Percentiles rank a stretch among this genome's conserved stretches.
Conservation (phyloP, 2,797 vertebrate genomes). For the Anolis apletophallus region DNA sequence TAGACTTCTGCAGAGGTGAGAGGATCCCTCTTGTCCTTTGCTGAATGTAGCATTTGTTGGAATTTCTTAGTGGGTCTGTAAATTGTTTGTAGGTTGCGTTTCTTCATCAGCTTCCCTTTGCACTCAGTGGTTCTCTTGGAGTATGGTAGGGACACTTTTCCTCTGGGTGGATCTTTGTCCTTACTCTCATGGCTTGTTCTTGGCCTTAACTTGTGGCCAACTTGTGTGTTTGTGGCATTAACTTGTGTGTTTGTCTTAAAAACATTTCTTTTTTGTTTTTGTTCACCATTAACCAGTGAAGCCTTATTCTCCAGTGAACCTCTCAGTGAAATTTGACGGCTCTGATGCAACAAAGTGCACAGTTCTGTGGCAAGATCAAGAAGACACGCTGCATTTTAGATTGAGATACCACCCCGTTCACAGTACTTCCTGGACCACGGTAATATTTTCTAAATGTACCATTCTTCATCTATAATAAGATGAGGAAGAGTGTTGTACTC, state of each 20-base stretch:
- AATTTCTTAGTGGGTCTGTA: no score
- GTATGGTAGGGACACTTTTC: no score
- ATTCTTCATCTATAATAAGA: not conserved
- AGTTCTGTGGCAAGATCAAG: constrained; percentile 65
- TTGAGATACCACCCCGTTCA: constrained; percentile 73
- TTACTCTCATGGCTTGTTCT: no score
- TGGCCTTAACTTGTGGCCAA: no score
- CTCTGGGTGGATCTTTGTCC: no score
- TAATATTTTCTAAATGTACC: constrained; percentile 54
- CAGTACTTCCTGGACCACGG: constrained; percentile 70
- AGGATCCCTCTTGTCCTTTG: no score
- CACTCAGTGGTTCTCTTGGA: no score
- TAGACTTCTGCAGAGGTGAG: no score
- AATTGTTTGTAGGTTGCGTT: no score
- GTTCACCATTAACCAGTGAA: constrained; percentile 74
- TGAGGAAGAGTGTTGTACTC: not conserved
- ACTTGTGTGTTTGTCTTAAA: not conserved
- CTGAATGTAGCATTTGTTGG: no score
- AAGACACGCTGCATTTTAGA: constrained; percentile 66
- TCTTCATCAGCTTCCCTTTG: no score
- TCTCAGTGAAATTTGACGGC: constrained; percentile 61
- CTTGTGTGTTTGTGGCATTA: no score
- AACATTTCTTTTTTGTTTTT: constrained; percentile 34
- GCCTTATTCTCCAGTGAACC: constrained; percentile 79
- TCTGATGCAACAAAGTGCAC: constrained; percentile 77